Base-by-base conservation (phyloP, 1,140 invertebrate species). In the Hormaphis cornu region DNA sequence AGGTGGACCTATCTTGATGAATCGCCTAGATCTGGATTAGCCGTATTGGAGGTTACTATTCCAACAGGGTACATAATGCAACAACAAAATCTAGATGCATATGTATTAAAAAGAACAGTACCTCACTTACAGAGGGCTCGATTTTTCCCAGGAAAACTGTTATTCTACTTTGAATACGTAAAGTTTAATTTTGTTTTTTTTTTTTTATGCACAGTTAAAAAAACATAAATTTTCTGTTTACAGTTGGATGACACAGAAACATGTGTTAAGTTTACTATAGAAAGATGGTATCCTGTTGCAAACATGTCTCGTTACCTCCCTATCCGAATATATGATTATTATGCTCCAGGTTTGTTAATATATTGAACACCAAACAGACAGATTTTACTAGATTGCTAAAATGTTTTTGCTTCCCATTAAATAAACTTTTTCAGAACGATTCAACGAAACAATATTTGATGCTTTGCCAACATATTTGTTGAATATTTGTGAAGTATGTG, bases 401-500 rank as follows among this genome's bases (percentile, higher is more conserved):
- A n/a, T n/a, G n/a, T n/a, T n/a, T n/a, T n/a, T n/a, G n/a, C n/a
- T n/a, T n/a, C 10, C 12, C 8, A 12, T 35, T 37, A 35, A n/a
- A 22, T 26, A 22, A 61, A 37, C 12, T 69, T 72, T 84, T 82
- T n/a, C 82, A 93, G 94, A 96, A 78, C 86, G 93, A 52, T 96
- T 92, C 81, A 96, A 96, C 76, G 91, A 95, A 81, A 88, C 89
- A 0, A 89, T 97, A 79, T 95, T 96, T 75, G 91, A 95, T 75
- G 86, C 92, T 2, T 82, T 92, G 52, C 86, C 90, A 26, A 89
- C 93, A 3, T 95, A 95, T 78, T 81, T 90, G 16, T 79, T 97
- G 28, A 95, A 95, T 78, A 95, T 98, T 72, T 98, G 95, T 76
- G 92, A 97, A 77, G 95, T 97, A n/a, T 98, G 95, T 77, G 95